Evolutionary conservation across 2,113 vertebrate genomes (phyloP), one percentile per base, ranked within the genome.

Genomic region (Camelus dromedarius): DNA sequence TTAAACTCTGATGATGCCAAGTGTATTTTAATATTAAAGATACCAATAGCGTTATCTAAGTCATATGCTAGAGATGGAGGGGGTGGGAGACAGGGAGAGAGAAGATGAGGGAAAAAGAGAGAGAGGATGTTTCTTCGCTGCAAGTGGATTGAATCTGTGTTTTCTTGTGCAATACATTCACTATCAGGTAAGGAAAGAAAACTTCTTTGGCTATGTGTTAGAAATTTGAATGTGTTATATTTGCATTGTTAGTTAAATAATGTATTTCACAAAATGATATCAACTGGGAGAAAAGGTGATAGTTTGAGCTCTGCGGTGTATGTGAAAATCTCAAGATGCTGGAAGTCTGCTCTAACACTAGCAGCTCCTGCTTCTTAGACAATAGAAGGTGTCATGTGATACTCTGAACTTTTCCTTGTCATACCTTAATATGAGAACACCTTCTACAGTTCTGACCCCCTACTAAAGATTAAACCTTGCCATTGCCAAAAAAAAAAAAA

Each of bases 401-500:
- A 60, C 11, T 75, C 81, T 75, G 73, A 89, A 83, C 1, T 93
- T 95, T 81, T 76, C 62, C 85, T 96, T 75, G 93, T 93, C 67
- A 89, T 91, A 62, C 56, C 52, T 95, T 82, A 73, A 69, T 93
- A 77, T 30, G 35, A 88, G 75, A 97, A 82, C 48, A 96, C 48
- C 48, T 97, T 94, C 38, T 86, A 86, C 77, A 90, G 67, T 73
- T 83, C 58, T 87, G 69, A 94, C 30, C 35, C n/a, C 24, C 6
- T 42, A n/a, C 42, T 93, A 62, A 96, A 92, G 81, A 93, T 77
- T 96, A 87, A 96, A 82, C 56, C 26, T 54, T 84, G 52, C 42
- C 48, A 77, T 83, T 72, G 32, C 1, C 1, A 56, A 35, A 42
- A 76, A 3, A 28, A n/a, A 46, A 35, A 42, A 76, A 3, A 28